Evolutionary conservation across 2,888 invertebrate species (phyloP).

Genomic region (Palloptera scutellata): DNA sequence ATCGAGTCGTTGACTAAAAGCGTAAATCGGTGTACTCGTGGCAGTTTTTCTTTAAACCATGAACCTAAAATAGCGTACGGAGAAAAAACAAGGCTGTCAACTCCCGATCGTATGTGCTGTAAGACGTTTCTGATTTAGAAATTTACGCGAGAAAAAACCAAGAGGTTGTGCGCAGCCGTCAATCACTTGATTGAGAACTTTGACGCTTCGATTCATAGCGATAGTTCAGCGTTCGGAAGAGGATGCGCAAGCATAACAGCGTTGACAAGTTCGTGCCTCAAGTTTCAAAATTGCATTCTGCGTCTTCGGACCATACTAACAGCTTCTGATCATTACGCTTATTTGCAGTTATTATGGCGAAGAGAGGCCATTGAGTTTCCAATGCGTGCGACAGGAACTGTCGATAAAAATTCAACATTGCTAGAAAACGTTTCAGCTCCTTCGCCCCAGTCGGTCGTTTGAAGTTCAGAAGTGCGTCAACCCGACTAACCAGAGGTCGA

Average conservation of each 20-base stretch:
- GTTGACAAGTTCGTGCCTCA: background rate
- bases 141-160: conserved; percentile 56
- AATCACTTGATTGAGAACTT: conserved; percentile 56
- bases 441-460: conserved; percentile 19
- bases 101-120: conserved; percentile 58
- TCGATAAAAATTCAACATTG: conserved; percentile 28
- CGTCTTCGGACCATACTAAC: background rate
- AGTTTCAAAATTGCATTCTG: too few species aligned
- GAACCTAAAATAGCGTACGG: background rate
- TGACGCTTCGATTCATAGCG: conserved; percentile 48
- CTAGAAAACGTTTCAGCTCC: conserved; percentile 27
- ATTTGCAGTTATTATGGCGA: background rate
- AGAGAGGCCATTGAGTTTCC: too few species aligned
- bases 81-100: conserved; percentile 58
- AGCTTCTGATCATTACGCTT: background rate
- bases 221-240: conserved; percentile 12
- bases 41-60: conserved; percentile 22
- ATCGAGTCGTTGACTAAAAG: conserved; percentile 48
- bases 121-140: conserved; percentile 53
- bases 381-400: too few species aligned
- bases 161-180: conserved; percentile 51
- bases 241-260: conserved; percentile 1
- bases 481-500: conserved; percentile 20
- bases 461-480: conserved; percentile 26
- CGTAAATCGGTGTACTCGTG: conserved; percentile 42